Conservation (phyloP, 2,888 invertebrate genomes). For the Campaea margaritaria region DNA sequence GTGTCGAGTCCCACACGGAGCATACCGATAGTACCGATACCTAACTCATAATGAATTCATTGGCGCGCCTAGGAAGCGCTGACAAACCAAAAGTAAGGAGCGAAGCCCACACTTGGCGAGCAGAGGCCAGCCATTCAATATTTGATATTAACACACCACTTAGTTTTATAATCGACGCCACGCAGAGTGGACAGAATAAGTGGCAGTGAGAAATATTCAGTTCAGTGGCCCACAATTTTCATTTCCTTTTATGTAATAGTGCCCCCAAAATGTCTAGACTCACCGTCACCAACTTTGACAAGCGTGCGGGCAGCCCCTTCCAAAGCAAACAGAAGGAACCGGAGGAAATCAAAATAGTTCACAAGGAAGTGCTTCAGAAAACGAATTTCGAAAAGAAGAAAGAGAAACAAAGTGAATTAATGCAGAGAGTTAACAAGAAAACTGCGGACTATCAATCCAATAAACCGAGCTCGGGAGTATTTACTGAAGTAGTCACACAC, state of each 20-base stretch:
- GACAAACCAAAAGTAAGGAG: conserved; percentile 79
- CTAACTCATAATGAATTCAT: conserved; percentile 73
- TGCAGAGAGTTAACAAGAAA: conserved; percentile 75
- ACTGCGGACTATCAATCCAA: conserved; percentile 73
- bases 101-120: conserved; percentile 79
- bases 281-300: conserved; percentile 71
- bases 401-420: conserved; percentile 71
- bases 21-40: conserved; percentile 49
- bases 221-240: conserved; percentile 62
- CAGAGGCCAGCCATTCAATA: conserved; percentile 67
- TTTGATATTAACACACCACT: conserved; percentile 60
- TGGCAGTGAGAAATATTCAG: conserved; percentile 57
- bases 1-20: conserved; percentile 62
- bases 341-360: conserved; percentile 54
- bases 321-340: conserved; percentile 49
- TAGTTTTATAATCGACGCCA: conserved; percentile 72
- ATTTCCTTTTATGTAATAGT: conserved; percentile 53
- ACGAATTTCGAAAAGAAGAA: conserved; percentile 69
- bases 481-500: conserved; percentile 78
- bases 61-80: conserved; percentile 79
- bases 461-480: conserved; percentile 75
- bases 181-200: conserved; percentile 59
- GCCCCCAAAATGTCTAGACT: conserved; percentile 69
- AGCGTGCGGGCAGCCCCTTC: conserved; percentile 59
- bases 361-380: conserved; percentile 71